These are phyloP conservation scores for Strix aluco DNA, from an alignment of 2,113 vertebrate species.

Conservation along the genomic window DNA sequence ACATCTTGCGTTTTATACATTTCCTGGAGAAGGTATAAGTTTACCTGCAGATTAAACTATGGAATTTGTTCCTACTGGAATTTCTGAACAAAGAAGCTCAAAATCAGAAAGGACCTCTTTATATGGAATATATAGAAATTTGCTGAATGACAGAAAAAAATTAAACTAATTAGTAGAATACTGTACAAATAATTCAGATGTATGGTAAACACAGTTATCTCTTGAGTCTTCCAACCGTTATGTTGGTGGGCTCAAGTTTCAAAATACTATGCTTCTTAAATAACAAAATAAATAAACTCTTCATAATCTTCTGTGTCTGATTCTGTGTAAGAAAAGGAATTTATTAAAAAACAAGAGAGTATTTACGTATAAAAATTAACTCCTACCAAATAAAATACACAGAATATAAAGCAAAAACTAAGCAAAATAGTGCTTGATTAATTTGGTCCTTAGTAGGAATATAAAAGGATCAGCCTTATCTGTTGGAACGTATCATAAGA, in stretches of 20 bases:
- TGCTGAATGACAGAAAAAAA: background rate
- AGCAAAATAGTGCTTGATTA: slow-evolving; percentile 48
- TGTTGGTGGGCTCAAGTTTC: background rate
- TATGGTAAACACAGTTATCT: background rate
- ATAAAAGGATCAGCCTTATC: slow-evolving; percentile 56
- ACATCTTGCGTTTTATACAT: background rate
- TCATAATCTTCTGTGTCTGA: background rate
- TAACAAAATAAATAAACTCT: background rate
- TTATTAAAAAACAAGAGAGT: background rate
- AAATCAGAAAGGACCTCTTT: background rate
- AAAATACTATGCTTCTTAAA: background rate
- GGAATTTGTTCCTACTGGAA: background rate
- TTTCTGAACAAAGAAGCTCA: background rate
- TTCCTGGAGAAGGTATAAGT: background rate
- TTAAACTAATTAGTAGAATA: background rate
- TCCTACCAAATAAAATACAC: background rate
- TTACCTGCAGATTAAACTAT: background rate
- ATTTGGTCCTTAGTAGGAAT: slow-evolving; percentile 65
- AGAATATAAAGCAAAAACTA: slow-evolving; percentile 21
- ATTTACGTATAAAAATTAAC: background rate
- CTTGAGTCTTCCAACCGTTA: background rate
- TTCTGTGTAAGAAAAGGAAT: background rate
- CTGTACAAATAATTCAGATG: background rate
- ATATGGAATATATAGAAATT: background rate
- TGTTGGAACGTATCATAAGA: slow-evolving; percentile 34